Conservation (phyloP, 2,113 vertebrate genomes). For the Haplotaxodon microlepis region DNA sequence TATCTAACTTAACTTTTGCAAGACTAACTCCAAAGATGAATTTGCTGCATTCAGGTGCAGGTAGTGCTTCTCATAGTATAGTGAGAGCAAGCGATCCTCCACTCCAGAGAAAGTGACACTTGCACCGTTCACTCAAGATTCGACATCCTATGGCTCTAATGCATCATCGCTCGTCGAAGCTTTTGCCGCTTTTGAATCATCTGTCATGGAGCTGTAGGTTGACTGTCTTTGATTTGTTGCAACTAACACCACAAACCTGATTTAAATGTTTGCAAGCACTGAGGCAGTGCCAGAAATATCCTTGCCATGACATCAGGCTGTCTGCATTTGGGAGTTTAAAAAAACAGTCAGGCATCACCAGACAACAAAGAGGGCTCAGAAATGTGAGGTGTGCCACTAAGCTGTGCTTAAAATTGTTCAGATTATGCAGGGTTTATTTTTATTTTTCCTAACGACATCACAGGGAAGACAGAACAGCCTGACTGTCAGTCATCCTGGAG, state of each 20-base stretch:
- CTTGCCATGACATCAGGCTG: slow-evolving; percentile 16
- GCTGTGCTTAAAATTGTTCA: background rate
- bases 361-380: background rate
- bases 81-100: background rate
- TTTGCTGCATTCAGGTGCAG: background rate
- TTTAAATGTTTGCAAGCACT: background rate
- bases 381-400: background rate
- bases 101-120: background rate
- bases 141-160: background rate
- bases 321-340: slow-evolving; percentile 1
- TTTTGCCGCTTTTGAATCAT: background rate
- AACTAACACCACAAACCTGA: background rate
- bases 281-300: slow-evolving; percentile 34
- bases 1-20: background rate
- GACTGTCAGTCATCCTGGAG: background rate
- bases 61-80: background rate
- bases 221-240: background rate
- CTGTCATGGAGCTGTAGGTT: background rate
- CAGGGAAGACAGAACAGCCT: background rate
- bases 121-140: background rate
- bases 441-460: background rate
- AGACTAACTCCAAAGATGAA: background rate
- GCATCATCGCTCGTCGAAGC: background rate
- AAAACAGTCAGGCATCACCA: background rate
- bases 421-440: background rate